phyloP scores from a whole-genome alignment of 2,113 vertebrate genomes.

The Podiceps cristatus region DNA sequence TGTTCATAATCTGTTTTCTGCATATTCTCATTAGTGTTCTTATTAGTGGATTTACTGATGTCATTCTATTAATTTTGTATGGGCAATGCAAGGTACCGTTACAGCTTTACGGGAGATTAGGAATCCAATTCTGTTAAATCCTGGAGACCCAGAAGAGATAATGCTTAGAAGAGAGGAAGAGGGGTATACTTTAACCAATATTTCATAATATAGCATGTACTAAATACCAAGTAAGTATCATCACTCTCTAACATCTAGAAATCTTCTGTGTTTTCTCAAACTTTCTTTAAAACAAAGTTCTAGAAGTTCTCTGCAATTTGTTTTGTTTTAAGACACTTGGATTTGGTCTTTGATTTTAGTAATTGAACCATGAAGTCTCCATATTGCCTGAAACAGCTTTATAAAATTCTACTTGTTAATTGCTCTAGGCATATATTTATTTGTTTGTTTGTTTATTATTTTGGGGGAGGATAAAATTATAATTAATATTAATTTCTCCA shows the following conservation, averaged over 20 bases:
- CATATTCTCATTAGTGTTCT: not conserved
- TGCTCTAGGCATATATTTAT: not conserved
- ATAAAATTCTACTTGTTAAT: not conserved
- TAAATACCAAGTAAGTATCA: not conserved
- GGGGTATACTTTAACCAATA: not conserved
- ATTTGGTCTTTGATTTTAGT: not conserved
- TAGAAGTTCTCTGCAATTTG: not conserved
- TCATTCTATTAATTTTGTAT: not conserved
- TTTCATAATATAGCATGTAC: not conserved
- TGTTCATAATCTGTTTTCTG: not conserved
- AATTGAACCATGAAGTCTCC: not conserved
- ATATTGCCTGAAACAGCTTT: not conserved
- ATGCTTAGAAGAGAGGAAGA: not conserved
- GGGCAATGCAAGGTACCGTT: not conserved
- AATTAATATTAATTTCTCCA: not conserved
- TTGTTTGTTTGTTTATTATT: not conserved
- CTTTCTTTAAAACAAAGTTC: not conserved
- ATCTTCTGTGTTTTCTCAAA: not conserved
- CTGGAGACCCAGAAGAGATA: not conserved
- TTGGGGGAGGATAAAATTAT: not conserved
- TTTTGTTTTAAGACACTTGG: not conserved
- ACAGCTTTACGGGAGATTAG: not conserved
- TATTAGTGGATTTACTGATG: not conserved
- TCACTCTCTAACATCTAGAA: not conserved
- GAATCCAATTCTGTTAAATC: not conserved